Conservation (phyloP, 2,888 invertebrate species). For the Biston stratarius region DNA sequence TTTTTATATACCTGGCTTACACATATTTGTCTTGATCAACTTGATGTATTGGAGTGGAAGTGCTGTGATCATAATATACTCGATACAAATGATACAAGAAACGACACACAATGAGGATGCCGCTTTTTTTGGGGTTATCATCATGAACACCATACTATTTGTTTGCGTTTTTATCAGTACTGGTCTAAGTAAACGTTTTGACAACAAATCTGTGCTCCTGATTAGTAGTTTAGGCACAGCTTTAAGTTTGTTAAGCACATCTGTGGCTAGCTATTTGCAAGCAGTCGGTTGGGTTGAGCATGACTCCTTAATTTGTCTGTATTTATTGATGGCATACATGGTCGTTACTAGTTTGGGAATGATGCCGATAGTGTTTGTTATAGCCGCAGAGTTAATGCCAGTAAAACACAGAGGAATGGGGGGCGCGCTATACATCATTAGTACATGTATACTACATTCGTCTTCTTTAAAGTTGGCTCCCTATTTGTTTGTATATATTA, state of each 20-base stretch:
- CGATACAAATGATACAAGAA: constrained; percentile 21
- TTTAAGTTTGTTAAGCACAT: constrained; percentile 4
- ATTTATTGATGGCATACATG: constrained; percentile 30
- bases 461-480: constrained; percentile 35
- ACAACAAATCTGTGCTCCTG: constrained; percentile 25
- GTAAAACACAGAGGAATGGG: constrained; percentile 40
- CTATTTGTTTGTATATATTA: constrained; percentile 33
- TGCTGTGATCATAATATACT: constrained; percentile 28
- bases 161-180: constrained; percentile 1
- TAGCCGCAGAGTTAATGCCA: constrained; percentile 40
- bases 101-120: constrained; percentile 18
- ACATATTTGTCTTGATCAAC: constrained; percentile 23
- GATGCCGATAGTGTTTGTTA: constrained; percentile 19
- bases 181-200: constrained; percentile 5
- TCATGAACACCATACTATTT: constrained; percentile 16
- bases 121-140: constrained; percentile 15
- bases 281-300: constrained; percentile 10
- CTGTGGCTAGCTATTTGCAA: constrained; percentile 28
- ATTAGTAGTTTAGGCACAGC: not conserved
- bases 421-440: constrained; percentile 32
- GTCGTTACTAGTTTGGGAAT: constrained; percentile 27
- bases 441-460: constrained; percentile 33
- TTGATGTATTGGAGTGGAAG: constrained; percentile 30
- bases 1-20: constrained; percentile 30
- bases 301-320: constrained; percentile 32